Conservation (phyloP, 2,888 invertebrate genomes). For the Microplitis manilae region DNA sequence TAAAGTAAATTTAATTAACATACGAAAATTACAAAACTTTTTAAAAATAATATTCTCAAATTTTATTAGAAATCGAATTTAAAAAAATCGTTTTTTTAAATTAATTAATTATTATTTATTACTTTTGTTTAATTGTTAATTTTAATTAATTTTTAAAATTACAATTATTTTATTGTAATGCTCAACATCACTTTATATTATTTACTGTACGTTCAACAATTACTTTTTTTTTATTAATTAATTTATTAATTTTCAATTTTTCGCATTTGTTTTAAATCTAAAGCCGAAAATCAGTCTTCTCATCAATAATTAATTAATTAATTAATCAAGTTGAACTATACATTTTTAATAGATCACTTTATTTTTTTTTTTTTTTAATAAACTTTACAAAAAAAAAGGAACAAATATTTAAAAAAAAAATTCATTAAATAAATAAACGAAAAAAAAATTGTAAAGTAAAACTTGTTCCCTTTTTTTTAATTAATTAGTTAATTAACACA, state of each 20-base stretch:
- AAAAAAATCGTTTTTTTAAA: no score
- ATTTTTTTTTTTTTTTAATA: no score
- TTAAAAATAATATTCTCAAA: no score
- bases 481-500: conserved; percentile 3
- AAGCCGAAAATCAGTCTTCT: conserved; percentile 58
- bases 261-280: conserved; percentile 41
- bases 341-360: not conserved
- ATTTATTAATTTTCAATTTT: conserved; percentile 19
- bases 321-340: not conserved
- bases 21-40: conserved; percentile 46
- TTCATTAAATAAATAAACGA: conserved; percentile 29
- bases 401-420: conserved; percentile 47
- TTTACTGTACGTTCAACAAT: conserved; percentile 19
- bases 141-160: conserved; percentile 8
- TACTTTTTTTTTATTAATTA: conserved; percentile 20
- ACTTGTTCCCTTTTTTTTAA: conserved; percentile 21
- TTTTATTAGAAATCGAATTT: no score
- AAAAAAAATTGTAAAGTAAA: conserved; percentile 13
- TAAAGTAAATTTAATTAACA: conserved; percentile 53
- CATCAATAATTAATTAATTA: conserved; percentile 38
- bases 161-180: not conserved
- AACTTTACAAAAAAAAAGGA: conserved; percentile 44
- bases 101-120: not conserved
- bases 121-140: not conserved
- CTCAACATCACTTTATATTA: conserved; percentile 22